phyloP scores from a whole-genome alignment of 92 coral and sea anemone species.

The Heteractis magnifica region DNA sequence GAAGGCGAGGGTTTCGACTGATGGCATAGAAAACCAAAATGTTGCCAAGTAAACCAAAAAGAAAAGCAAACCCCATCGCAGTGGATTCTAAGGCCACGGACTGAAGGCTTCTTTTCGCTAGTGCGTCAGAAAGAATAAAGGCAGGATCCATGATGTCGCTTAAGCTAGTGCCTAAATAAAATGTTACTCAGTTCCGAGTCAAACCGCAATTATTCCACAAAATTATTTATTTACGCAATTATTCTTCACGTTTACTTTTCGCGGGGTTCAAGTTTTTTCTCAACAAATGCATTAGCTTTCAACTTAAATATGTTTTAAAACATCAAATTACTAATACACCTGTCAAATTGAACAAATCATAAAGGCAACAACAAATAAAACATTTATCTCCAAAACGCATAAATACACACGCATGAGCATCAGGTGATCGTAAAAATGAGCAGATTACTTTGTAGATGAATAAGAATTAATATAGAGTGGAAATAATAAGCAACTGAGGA shows the following conservation, averaged over 20 bases:
- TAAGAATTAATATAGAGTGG: too few species aligned
- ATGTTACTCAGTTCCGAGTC: background rate
- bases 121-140: background rate
- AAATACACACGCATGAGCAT: background rate
- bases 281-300: background rate
- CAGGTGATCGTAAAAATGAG: too few species aligned
- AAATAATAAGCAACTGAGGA: too few species aligned
- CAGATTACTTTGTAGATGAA: too few species aligned
- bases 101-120: background rate
- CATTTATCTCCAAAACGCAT: background rate
- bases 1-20: slow-evolving; percentile 48
- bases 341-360: background rate
- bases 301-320: background rate
- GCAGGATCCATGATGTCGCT: background rate
- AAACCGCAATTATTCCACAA: background rate
- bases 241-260: background rate
- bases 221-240: background rate
- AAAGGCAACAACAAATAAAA: background rate
- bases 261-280: background rate
- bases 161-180: background rate
- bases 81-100: slow-evolving; percentile 12
- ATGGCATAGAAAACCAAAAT: slow-evolving; percentile 43
- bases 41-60: slow-evolving; percentile 39
- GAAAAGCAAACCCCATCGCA: slow-evolving; percentile 11
- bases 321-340: background rate